These are phyloP conservation scores for Platerodrilus igneus DNA, from an alignment of 2,888 invertebrate genomes.

Conservation along the genomic window DNA sequence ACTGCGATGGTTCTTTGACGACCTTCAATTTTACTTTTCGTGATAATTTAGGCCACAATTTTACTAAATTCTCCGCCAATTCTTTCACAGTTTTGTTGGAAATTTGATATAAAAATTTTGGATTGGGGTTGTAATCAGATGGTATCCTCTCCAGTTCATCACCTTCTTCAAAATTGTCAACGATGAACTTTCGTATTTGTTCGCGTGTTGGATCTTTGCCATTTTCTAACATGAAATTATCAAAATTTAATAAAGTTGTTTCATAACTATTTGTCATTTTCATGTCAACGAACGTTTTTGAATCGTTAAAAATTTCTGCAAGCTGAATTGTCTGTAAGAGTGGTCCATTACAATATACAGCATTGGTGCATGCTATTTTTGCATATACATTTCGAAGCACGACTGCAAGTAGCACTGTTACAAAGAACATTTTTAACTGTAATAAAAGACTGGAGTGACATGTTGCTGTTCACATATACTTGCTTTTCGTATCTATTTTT, in stretches of 20 bases:
- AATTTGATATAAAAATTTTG: slow-evolving; percentile 57
- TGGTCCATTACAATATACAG: slow-evolving; percentile 17
- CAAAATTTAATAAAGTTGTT: slow-evolving; percentile 55
- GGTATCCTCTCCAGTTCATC: slow-evolving; percentile 62
- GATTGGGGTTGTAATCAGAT: slow-evolving; percentile 54
- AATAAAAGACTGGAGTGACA: too few relatives aligned
- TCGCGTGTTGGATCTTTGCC: slow-evolving; percentile 49
- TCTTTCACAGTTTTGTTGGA: slow-evolving; percentile 53
- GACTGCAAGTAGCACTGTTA: too few relatives aligned
- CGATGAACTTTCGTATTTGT: slow-evolving; percentile 53
- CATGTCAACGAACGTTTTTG: slow-evolving; percentile 15
- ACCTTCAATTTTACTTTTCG: slow-evolving; percentile 59
- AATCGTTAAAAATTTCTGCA: slow-evolving; percentile 10
- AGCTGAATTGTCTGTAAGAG: slow-evolving; percentile 15
- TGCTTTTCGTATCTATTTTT: too few relatives aligned
- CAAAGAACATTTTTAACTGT: too few relatives aligned
- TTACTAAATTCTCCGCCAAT: slow-evolving; percentile 60
- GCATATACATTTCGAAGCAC: too few relatives aligned
- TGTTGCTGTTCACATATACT: too few relatives aligned
- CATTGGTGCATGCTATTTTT: slow-evolving; percentile 15
- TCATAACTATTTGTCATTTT: slow-evolving; percentile 48
- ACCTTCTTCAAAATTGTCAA: slow-evolving; percentile 55
- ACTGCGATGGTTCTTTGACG: slow-evolving; percentile 45
- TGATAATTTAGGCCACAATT: slow-evolving; percentile 60
- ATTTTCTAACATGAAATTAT: slow-evolving; percentile 52